Evolutionary conservation across 2,797 vertebrate species (phyloP).

Genomic region (Poliocrania exsul): DNA sequence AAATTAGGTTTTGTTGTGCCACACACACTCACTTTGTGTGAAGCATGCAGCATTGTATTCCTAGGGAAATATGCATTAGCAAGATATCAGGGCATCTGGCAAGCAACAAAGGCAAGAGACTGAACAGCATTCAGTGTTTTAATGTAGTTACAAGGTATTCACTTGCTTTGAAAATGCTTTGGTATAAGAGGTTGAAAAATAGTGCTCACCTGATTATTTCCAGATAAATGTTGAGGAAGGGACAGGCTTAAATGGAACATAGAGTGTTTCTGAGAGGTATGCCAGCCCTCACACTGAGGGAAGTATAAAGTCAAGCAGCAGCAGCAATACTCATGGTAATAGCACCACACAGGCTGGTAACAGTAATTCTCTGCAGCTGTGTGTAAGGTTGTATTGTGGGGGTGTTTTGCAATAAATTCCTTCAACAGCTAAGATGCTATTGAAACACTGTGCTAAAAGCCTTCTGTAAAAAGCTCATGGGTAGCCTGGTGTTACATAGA

Average conservation of each 20-base stretch:
- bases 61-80: not conserved
- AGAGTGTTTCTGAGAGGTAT: not conserved
- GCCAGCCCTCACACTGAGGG: not conserved
- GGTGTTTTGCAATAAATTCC: not conserved
- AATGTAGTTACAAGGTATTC: not conserved
- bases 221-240: not conserved
- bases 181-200: not conserved
- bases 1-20: not conserved
- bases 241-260: not conserved
- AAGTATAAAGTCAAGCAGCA: not conserved
- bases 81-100: not conserved
- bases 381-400: rapidly evolving
- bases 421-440: not conserved
- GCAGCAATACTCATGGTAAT: not conserved
- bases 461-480: not conserved
- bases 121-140: not conserved
- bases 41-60: not conserved
- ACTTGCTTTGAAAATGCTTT: not conserved
- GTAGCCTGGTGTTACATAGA: not conserved
- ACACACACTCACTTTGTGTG: not conserved
- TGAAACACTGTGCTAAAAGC: not conserved
- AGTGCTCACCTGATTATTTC: not conserved
- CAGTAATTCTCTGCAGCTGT: not conserved
- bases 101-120: not conserved
- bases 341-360: not conserved